A percentile compares a stretch with the other conserved stretches of the same genome.
Conservation (phyloP, 64 coral and sea anemone species). For the Platygyra sinensis region DNA sequence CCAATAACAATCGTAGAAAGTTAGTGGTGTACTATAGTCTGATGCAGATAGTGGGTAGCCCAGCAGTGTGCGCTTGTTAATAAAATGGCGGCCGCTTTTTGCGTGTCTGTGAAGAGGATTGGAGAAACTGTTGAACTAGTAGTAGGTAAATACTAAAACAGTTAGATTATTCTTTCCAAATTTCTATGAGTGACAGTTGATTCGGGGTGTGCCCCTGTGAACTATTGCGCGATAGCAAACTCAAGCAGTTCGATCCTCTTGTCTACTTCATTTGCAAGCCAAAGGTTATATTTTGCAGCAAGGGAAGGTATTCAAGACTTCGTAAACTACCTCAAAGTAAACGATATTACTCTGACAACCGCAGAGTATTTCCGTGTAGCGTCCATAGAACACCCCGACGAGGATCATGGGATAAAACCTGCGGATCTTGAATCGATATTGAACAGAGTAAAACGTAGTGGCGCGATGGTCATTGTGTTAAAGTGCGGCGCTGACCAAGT, state of each 20-base stretch:
- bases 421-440: not conserved
- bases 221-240: too few relatives aligned
- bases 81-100: too few relatives aligned
- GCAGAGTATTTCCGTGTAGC: conserved; percentile 1
- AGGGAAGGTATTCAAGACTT: not conserved
- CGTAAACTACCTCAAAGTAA: not conserved
- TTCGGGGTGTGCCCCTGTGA: too few relatives aligned
- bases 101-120: too few relatives aligned
- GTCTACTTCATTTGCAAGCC: not conserved
- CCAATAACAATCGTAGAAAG: too few relatives aligned
- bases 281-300: not conserved
- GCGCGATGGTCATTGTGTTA: conserved; percentile 29
- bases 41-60: too few relatives aligned
- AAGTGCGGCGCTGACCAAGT: not conserved
- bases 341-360: not conserved
- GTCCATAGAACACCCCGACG: not conserved
- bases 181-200: not conserved
- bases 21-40: too few relatives aligned
- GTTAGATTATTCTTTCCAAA: not conserved
- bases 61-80: too few relatives aligned
- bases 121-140: too few relatives aligned
- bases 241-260: too few relatives aligned
- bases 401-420: not conserved
- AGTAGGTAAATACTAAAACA: not conserved
- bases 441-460: not conserved